Base-by-base conservation (phyloP, 2,113 vertebrate species). In the Condylura cristata region DNA sequence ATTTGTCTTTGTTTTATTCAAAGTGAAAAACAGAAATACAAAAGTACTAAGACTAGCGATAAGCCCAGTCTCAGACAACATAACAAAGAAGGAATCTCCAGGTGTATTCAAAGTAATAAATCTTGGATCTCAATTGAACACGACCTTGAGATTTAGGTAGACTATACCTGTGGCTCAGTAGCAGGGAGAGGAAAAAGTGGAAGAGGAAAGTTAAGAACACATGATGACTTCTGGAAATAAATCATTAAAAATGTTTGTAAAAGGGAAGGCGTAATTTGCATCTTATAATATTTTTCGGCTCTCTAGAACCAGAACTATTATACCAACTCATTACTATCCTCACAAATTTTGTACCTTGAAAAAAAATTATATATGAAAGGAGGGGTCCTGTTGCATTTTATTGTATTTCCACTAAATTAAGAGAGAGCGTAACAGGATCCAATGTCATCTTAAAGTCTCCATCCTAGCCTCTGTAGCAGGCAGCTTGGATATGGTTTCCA, bases 191-290 rank as follows among this genome's bases (percentile, higher is more conserved):
- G 18, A 32, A 12, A 18, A 46, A 20, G 8, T 56, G 32, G n/a
- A 61, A 0, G 37, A 8, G n/a, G 66, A 84, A 61, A 85, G 32
- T 46, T 70, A 66, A 11, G 34, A 81, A 91, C 8, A 39, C n/a
- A 70, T n/a, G 80, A 58, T n/a, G 16, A 89, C 60, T 89, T 85
- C 41, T 92, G 34, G 60, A 60, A 91, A 84, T 70, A 82, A 86
- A 46, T 85, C 18, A 85, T 0, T 85, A 65, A 91, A 14, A 79
- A 61, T 61, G 56, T 65, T 76, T 92, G 44, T 10, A 75, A 96
- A 87, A 89, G 22, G 28, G 14, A 79, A 85, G 22, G 22, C 13
- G 72, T 37, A 74, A 61, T 10, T 75, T 12, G 66, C 48, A 80
- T 34, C 65, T 53, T 75, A 30, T 61, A 86, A 22, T 24, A 68